phyloP scores from a whole-genome alignment of 2,888 invertebrate species.

The Heliconius ethilla region DNA sequence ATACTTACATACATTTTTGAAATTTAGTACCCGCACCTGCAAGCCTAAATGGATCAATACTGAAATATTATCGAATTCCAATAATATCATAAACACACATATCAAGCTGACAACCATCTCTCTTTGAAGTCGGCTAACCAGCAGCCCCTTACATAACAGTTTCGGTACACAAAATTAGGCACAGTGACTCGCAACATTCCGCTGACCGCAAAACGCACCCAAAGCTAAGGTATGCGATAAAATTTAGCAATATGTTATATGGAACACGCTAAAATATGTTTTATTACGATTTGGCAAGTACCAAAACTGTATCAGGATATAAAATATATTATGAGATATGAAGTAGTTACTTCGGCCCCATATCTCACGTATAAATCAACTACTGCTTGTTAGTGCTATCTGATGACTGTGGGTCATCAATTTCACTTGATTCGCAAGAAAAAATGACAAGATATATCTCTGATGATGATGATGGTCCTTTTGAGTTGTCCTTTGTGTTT shows the following conservation, averaged over 20 bases:
- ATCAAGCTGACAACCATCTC: not conserved
- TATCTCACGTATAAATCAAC: conserved; percentile 70
- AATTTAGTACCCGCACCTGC: too few relatives aligned
- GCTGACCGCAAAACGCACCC: conserved; percentile 47
- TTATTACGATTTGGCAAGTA: conserved; percentile 35
- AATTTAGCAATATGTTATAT: conserved; percentile 35
- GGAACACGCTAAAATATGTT: conserved; percentile 32
- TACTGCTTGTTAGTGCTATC: conserved; percentile 74
- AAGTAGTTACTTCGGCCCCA: conserved; percentile 28
- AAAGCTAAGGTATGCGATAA: conserved; percentile 46
- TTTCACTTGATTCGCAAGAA: conserved; percentile 63
- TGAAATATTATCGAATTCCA: not conserved
- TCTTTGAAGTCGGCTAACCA: not conserved
- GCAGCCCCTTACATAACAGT: conserved; percentile 8
- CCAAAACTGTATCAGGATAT: conserved; percentile 39
- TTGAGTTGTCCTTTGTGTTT: conserved; percentile 42
- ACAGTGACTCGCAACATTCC: conserved; percentile 36
- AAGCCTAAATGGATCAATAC: too few relatives aligned
- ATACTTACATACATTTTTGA: too few relatives aligned
- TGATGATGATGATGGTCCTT: conserved; percentile 41
- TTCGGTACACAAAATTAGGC: conserved; percentile 22
- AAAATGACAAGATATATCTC: conserved; percentile 44
- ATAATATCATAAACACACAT: not conserved
- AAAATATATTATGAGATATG: conserved; percentile 16
- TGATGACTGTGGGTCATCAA: conserved; percentile 68